Percentiles rank a stretch among this genome's conserved stretches.
Evolutionary conservation across 53 echinoderm and acorn worm genomes (phyloP).

Genomic region (Echinometra lucunter): DNA sequence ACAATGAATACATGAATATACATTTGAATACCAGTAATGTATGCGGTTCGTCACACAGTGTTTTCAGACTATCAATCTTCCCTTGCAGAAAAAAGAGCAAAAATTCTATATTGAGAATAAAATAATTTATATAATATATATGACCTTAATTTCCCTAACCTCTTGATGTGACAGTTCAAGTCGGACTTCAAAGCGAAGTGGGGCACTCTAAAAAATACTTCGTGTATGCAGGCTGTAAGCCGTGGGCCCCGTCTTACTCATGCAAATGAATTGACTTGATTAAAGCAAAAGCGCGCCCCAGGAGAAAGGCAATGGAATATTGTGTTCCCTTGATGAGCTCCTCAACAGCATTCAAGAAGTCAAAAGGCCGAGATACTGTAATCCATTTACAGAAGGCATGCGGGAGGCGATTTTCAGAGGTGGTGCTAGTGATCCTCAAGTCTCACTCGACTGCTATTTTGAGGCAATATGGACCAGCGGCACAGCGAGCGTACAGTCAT

Average conservation of each 20-base stretch:
- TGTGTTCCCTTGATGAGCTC: background rate
- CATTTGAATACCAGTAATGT: no score
- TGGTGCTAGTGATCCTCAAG: background rate
- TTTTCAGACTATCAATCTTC: no score
- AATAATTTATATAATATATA: background rate
- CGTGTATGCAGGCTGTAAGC: background rate
- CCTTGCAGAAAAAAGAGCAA: no score
- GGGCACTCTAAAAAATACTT: background rate
- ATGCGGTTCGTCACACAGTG: no score
- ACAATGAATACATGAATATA: no score
- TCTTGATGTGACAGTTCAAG: background rate
- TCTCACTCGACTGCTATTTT: background rate
- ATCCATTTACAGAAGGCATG: conserved; percentile 18
- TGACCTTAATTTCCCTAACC: background rate
- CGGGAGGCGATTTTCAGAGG: background rate
- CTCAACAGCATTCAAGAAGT: background rate
- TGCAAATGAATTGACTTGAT: conserved; percentile 44
- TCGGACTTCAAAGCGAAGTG: background rate
- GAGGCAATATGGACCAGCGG: background rate
- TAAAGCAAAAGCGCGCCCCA: conserved; percentile 8
- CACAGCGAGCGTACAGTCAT: background rate
- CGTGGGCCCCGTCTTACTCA: background rate
- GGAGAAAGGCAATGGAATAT: background rate
- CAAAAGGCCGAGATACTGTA: background rate
- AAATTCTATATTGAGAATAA: no score